These are phyloP conservation scores for Microcebus tavaratra DNA, from an alignment of 2,113 vertebrate species.

Conservation along the genomic window DNA sequence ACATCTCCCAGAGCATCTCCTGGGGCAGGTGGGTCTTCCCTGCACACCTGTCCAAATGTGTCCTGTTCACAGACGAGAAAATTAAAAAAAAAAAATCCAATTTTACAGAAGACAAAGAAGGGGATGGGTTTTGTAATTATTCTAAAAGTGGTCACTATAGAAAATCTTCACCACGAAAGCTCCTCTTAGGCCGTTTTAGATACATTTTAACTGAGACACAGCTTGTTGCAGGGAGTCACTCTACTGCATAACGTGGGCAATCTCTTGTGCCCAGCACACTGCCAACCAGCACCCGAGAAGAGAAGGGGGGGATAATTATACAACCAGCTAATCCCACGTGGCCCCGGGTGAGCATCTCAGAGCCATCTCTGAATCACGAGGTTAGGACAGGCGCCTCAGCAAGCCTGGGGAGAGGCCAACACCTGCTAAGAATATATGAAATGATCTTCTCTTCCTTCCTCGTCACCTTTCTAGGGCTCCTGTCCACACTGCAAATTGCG, in stretches of 20 bases:
- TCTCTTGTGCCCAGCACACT: not conserved
- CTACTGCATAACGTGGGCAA: rapidly evolving
- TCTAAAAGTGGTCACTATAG: not conserved
- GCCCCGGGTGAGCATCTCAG: not conserved
- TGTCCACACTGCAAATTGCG: not conserved
- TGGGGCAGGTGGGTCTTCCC: not conserved
- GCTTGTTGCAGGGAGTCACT: not conserved
- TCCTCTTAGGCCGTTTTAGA: not conserved
- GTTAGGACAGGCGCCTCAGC: not conserved
- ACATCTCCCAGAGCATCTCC: not conserved
- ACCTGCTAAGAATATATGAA: rapidly evolving
- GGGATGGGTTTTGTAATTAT: not conserved
- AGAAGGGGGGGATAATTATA: not conserved
- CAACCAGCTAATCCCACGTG: not conserved
- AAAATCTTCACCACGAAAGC: not conserved
- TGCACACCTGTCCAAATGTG: not conserved
- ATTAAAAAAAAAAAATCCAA: not conserved
- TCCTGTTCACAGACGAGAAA: not conserved
- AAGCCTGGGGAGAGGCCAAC: not conserved
- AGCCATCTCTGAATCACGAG: not conserved
- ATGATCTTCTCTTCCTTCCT: too few relatives aligned
- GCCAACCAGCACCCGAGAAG: not conserved
- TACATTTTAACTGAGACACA: not conserved
- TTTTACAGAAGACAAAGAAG: not conserved
- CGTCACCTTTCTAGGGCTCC: not conserved